Base-by-base conservation (phyloP, 2,888 invertebrate species). In the Gymnosoma rotundatum region DNA sequence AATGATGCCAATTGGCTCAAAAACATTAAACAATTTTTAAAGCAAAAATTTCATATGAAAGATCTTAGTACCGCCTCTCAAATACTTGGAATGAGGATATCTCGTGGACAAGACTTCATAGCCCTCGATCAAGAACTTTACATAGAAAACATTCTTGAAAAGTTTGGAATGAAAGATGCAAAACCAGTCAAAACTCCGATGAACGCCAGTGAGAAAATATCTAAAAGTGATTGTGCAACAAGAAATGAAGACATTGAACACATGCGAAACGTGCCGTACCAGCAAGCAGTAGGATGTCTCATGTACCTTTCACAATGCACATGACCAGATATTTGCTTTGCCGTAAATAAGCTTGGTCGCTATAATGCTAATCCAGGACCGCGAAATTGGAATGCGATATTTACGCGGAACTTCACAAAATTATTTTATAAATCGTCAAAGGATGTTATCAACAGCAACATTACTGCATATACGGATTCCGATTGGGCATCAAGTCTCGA, bases 401-500 rank as follows among this genome's bases (percentile, higher is more conserved):
- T 32, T 32, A 8, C 32, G 32, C 8, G 32, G 32, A 32, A 32
- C 32, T 7, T 7, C 32, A 8, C 6, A 32, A 32, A 32, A 25
- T 25, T 25, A 32, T 6, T 32, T 32, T 32, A 32, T 32, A 7
- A 32, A 32, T 7, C 8, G 6, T 32, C 32, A 7, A 8, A 32
- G 12, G 12, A 42, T 4, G 32, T 32, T 32, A 32, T 7, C 32
- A 8, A 5, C 6, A 6, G 25, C 48, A 72, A 48, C 48, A 20
- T 72, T 36, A 48, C 36, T 36, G 45, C n/a, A 38, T 76, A 60
- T 50, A 25, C 64, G 8, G 67, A 69, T 42, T 25, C 60, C 2
- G 67, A 56, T 72, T 86, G 82, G 73, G 80, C 84, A 14, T 67
- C 79, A 10, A 72, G 76, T 38, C 52, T 83, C 20, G 76, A 83